Evolutionary conservation across 1,140 invertebrate genomes (phyloP).

Genomic region (Pomacea maculata): DNA sequence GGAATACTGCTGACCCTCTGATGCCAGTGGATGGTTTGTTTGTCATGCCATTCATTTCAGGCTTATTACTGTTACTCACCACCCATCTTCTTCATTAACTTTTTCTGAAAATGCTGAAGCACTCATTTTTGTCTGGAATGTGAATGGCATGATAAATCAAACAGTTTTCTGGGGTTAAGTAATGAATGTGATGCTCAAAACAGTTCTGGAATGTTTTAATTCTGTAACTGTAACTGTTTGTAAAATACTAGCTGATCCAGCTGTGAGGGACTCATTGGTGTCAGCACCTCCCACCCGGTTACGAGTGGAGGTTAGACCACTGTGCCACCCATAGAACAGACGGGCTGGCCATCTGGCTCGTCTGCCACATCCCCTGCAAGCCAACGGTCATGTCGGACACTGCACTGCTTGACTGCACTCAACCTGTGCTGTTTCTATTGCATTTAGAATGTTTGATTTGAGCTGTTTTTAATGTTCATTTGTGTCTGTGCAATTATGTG

Average conservation of each 20-base stretch:
- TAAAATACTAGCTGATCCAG: not conserved
- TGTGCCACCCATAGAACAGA: constrained; percentile 22
- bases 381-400: constrained; percentile 24
- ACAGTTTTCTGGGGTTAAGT: not conserved
- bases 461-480: not conserved
- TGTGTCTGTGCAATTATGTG: not conserved
- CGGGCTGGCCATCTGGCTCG: constrained; percentile 6
- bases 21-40: not conserved
- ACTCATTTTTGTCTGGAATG: constrained; percentile 2
- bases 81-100: not conserved
- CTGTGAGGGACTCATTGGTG: constrained; percentile 13
- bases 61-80: not conserved
- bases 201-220: constrained; percentile 1
- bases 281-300: constrained; percentile 21
- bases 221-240: no score
- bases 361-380: constrained; percentile 8
- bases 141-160: not conserved
- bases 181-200: not conserved
- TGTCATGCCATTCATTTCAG: not conserved
- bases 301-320: constrained; percentile 19
- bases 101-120: not conserved
- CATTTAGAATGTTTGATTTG: not conserved
- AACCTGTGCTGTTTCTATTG: not conserved
- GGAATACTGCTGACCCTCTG: constrained; percentile 20
- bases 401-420: constrained; percentile 20